These are phyloP conservation scores for Rhynchonycteris naso DNA, from an alignment of 2,797 vertebrate genomes.

Conservation along the genomic window DNA sequence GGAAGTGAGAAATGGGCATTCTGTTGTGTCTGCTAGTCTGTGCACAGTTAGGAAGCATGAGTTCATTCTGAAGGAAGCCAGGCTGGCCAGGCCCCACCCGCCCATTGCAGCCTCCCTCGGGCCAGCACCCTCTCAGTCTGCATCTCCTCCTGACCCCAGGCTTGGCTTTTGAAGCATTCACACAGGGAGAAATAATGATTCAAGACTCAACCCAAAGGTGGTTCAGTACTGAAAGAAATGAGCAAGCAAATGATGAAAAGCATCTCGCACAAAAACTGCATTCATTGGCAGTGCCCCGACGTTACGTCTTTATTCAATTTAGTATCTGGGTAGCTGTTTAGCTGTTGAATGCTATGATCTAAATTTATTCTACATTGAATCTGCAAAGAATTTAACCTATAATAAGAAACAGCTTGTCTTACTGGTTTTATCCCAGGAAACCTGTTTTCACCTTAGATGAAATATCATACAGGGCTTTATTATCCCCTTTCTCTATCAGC, in stretches of 20 bases:
- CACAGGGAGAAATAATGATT: neutral
- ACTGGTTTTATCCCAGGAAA: constrained; percentile 57
- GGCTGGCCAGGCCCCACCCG: neutral
- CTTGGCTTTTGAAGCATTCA: constrained; percentile 47
- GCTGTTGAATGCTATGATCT: constrained; percentile 52
- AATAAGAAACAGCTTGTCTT: constrained; percentile 50
- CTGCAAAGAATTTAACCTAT: constrained; percentile 44
- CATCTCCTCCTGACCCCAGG: neutral
- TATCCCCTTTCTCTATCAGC: neutral
- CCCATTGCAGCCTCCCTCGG: neutral
- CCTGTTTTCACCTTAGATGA: constrained; percentile 56
- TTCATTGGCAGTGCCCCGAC: neutral
- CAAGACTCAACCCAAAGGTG: constrained; percentile 8
- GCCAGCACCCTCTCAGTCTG: neutral
- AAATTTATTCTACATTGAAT: constrained; percentile 62
- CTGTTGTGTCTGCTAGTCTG: neutral
- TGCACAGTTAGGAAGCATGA: neutral
- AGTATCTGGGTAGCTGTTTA: constrained; percentile 50
- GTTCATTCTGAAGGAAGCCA: neutral
- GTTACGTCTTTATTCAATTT: constrained; percentile 66
- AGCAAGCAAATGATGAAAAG: constrained; percentile 39
- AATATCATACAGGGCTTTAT: constrained; percentile 34
- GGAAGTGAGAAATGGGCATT: neutral
- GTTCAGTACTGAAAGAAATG: constrained; percentile 23
- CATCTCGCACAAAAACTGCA: neutral